Evolutionary conservation across 2,888 invertebrate species (phyloP), one percentile per base, ranked within the genome.

Genomic region (Drosophila conformis): DNA sequence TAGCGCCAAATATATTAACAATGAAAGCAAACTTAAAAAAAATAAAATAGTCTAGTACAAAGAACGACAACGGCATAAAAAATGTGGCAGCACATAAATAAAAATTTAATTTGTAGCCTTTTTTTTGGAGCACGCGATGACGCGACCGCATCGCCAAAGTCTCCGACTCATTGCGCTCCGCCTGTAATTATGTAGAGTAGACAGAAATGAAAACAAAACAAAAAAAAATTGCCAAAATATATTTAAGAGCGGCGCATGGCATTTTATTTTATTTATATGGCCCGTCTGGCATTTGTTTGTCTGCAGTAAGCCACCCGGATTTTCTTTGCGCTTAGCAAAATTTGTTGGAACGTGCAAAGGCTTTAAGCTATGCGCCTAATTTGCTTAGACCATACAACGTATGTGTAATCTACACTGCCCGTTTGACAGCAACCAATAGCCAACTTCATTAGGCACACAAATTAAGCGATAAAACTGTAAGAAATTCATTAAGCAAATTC

Each of bases 401-500:
- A 87, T 85, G 80, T 77, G 84, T 76, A 83, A 85, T 89, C 75
- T 81, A 56, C 35, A 65, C 65, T 74, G 69, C 52, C 56, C 54
- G 58, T 69, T 74, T 72, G 77, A 82, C 76, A 82, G 80, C 66
- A 72, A 76, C 71, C 89, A 72, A 81, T 76, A 67, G 89, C 63
- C 73, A 75, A 87, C 88, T 87, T 87, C 90, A 87, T 87, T 87
- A 89, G 75, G 73, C 84, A 57, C 87, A 79, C 87, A 89, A 89
- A 86, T 86, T 83, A 87, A 87, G 78, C 82, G 76, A 82, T 87
- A 90, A 87, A 76, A 66, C 85, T 74, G 66, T 75, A 76, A 69
- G 84, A 90, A 87, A 89, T 90, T 89, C 90, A 86, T 88, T 88
- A 87, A 78, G 83, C 75, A 76, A 90, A 87, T 89, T 78, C 76